phyloP scores from a whole-genome alignment of 1,140 invertebrate species.

The Aphidius gifuensis region DNA sequence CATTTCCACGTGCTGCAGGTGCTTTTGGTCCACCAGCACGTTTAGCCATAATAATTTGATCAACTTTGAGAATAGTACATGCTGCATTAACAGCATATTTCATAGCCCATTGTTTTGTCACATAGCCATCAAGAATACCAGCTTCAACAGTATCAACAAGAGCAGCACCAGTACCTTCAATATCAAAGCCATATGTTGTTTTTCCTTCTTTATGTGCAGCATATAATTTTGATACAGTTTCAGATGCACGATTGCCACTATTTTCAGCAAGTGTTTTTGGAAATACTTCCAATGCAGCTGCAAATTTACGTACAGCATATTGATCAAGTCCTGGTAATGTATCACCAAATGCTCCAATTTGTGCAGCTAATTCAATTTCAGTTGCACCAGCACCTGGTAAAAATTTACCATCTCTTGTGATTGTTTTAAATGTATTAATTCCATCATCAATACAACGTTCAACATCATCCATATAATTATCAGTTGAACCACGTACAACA shows the following conservation, averaged over 20 bases:
- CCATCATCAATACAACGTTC: slow-evolving; percentile 98
- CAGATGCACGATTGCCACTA: slow-evolving; percentile 82
- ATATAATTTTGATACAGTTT: slow-evolving; percentile 87
- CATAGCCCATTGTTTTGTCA: slow-evolving; percentile 88
- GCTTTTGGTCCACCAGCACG: slow-evolving; percentile 92
- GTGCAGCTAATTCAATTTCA: slow-evolving; percentile 90
- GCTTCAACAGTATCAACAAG: slow-evolving; percentile 73
- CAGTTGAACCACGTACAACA: slow-evolving; percentile 92
- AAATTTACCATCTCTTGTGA: slow-evolving; percentile 68
- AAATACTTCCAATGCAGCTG: slow-evolving; percentile 84
- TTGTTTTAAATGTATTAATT: slow-evolving; percentile 95
- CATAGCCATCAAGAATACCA: slow-evolving; percentile 80
- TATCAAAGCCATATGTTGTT: slow-evolving; percentile 81
- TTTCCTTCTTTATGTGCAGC: slow-evolving; percentile 88
- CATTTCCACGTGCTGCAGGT: slow-evolving; percentile 62
- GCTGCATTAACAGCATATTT: slow-evolving; percentile 94
- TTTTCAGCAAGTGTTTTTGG: slow-evolving; percentile 94
- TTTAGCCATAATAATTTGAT: slow-evolving; percentile 99
- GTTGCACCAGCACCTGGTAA: slow-evolving; percentile 91
- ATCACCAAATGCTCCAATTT: slow-evolving; percentile 82
- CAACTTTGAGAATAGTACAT: slow-evolving; percentile 92
- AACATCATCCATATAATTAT: slow-evolving; percentile 99
- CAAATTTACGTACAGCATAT: slow-evolving; percentile 95
- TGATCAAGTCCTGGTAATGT: slow-evolving; percentile 93
- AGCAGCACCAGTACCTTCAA: slow-evolving; percentile 67